phyloP scores from a whole-genome alignment of 30 jellyfish, hydroid and myxozoan genomes.

The Hydra vulgaris region DNA sequence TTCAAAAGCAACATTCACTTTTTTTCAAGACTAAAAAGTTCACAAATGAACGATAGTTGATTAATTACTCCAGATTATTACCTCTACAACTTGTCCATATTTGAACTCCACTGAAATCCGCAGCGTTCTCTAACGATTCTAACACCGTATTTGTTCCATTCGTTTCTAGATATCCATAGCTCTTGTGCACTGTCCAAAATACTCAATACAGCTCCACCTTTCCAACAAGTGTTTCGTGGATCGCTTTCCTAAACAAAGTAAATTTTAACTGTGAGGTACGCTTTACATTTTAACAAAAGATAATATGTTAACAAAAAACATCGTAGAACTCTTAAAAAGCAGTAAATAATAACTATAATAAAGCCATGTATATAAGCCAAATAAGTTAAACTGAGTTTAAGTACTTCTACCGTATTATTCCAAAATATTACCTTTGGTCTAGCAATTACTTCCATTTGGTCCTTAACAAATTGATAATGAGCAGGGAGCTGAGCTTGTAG shows the following conservation, averaged over 20 bases:
- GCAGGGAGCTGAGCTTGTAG: slow-evolving; percentile 74
- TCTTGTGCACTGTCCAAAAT: slow-evolving; percentile 94
- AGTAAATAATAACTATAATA: too few species aligned
- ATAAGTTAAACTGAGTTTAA: too few species aligned
- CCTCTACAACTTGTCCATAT: slow-evolving; percentile 43
- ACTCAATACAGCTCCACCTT: slow-evolving; percentile 88
- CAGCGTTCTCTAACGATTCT: slow-evolving; percentile 74
- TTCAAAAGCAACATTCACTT: too few species aligned
- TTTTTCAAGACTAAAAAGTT: too few species aligned
- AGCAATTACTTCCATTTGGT: slow-evolving; percentile 71
- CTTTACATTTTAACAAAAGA: too few species aligned
- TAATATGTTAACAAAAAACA: too few species aligned
- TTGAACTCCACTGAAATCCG: slow-evolving; percentile 90
- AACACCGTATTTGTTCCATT: slow-evolving; percentile 60
- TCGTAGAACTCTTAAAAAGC: too few species aligned
- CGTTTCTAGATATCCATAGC: slow-evolving; percentile 72
- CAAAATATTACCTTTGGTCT: slow-evolving; percentile 71
- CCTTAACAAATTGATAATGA: slow-evolving; percentile 63
- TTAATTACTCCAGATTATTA: not conserved
- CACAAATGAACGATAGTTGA: too few species aligned
- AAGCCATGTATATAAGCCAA: too few species aligned
- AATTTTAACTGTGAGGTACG: not conserved
- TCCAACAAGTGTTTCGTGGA: slow-evolving; percentile 89
- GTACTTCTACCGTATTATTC: too few species aligned
- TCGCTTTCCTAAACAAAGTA: slow-evolving; percentile 55